phyloP scores from a whole-genome alignment of 1,140 invertebrate genomes.

The Drosophila hydei region DNA sequence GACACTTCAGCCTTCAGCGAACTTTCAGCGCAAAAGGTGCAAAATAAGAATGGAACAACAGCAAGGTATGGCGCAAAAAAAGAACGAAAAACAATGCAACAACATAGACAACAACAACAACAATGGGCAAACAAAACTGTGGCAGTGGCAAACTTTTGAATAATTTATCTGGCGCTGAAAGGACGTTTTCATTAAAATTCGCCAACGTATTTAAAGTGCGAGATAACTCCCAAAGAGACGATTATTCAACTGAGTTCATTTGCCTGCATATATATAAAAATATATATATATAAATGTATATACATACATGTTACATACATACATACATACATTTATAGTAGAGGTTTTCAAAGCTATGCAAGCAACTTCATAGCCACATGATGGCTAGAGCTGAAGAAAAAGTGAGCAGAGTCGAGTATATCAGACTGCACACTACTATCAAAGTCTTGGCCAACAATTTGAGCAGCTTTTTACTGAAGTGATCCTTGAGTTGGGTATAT shows the following conservation, averaged over 20 bases:
- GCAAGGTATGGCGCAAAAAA: conserved; percentile 9
- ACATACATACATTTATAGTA: not conserved
- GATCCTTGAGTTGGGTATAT: no score
- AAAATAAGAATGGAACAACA: conserved; percentile 49
- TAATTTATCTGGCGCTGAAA: conserved; percentile 81
- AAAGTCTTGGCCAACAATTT: not conserved
- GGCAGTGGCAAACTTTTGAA: conserved; percentile 76
- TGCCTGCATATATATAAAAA: conserved; percentile 58
- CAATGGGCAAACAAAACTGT: conserved; percentile 35
- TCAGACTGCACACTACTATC: not conserved
- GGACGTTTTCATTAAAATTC: conserved; percentile 82
- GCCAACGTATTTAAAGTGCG: conserved; percentile 79
- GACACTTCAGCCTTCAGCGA: conserved; percentile 34
- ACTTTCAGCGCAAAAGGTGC: conserved; percentile 47
- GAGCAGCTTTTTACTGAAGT: no score
- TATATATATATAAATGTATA: conserved; percentile 8
- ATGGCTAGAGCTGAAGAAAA: not conserved
- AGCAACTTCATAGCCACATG: not conserved
- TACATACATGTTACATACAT: not conserved
- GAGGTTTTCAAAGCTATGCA: not conserved
- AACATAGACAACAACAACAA: conserved; percentile 26
- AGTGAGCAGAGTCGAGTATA: not conserved
- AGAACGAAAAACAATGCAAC: conserved; percentile 27
- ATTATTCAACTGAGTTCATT: conserved; percentile 82
- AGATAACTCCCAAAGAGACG: conserved; percentile 79